Percentiles rank a stretch among this genome's conserved stretches.
These are phyloP conservation scores for Alviniconcha strummeri DNA, from an alignment of 2,888 invertebrate genomes.

Conservation along the genomic window DNA sequence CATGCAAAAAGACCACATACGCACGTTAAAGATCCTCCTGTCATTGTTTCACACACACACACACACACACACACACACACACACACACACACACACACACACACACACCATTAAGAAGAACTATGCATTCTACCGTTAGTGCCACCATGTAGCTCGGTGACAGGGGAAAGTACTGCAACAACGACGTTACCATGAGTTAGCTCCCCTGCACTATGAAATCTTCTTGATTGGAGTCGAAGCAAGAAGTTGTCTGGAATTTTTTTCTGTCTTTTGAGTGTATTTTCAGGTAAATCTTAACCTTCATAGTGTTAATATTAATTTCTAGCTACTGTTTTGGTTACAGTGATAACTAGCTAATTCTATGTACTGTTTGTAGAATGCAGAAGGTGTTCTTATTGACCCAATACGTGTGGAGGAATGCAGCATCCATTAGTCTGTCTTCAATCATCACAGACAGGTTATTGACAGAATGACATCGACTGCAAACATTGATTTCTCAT, in stretches of 20 bases:
- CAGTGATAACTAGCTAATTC: too few relatives aligned
- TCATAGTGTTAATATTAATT: background rate
- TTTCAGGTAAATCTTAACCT: too few relatives aligned
- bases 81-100: background rate
- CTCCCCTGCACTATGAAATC: constrained; percentile 13
- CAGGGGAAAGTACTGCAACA: background rate
- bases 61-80: background rate
- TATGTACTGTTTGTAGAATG: background rate
- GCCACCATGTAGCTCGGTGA: background rate
- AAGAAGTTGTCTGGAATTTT: constrained; percentile 20
- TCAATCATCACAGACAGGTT: too few relatives aligned
- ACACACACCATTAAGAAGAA: background rate
- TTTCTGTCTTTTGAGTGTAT: background rate
- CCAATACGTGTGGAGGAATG: too few relatives aligned
- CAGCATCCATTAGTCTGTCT: too few relatives aligned
- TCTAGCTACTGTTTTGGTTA: background rate
- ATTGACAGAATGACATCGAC: too few relatives aligned
- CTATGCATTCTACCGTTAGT: too few relatives aligned
- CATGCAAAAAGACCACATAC: too few relatives aligned
- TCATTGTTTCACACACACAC: background rate
- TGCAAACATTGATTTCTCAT: too few relatives aligned
- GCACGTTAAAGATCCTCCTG: too few relatives aligned
- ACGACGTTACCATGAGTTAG: background rate
- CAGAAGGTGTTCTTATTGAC: too few relatives aligned
- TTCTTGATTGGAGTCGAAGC: constrained; percentile 10